phyloP scores from a whole-genome alignment of 2,888 invertebrate species.

The Conomelus anceps region DNA sequence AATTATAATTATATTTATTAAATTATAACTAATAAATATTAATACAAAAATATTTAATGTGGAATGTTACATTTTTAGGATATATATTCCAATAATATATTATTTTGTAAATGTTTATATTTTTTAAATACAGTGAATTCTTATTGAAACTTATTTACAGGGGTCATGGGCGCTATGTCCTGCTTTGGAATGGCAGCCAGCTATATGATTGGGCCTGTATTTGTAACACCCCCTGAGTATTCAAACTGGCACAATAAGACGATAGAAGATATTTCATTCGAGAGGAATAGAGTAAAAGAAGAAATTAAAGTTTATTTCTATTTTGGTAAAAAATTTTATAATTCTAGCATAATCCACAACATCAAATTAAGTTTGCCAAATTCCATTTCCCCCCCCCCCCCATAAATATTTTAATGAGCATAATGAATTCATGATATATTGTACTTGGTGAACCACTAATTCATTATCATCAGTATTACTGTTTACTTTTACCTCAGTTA shows the following conservation, averaged over 20 bases:
- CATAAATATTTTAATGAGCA: too few species aligned
- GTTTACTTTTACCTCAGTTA: too few species aligned
- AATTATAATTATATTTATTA: too few species aligned
- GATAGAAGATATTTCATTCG: not conserved
- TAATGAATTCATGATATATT: too few species aligned
- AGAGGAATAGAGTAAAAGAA: not conserved
- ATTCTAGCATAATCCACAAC: not conserved
- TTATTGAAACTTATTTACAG: slow-evolving; percentile 31
- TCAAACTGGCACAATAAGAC: not conserved
- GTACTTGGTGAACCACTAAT: too few species aligned
- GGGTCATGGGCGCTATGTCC: slow-evolving; percentile 37
- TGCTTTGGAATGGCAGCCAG: slow-evolving; percentile 38
- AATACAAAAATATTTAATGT: too few species aligned
- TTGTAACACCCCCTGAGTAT: slow-evolving; percentile 23
- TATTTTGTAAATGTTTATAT: too few species aligned
- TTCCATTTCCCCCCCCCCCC: not conserved
- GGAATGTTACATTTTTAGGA: too few species aligned
- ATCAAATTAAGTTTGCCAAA: not conserved
- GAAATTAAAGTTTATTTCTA: not conserved
- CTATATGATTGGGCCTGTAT: slow-evolving; percentile 36
- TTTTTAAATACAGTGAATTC: too few species aligned
- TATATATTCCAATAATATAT: too few species aligned
- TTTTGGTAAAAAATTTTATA: slow-evolving; percentile 3
- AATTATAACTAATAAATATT: too few species aligned
- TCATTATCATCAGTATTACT: too few species aligned